These are phyloP conservation scores for Vanacampus margaritifer DNA, from an alignment of 2,113 vertebrate species.

Conservation along the genomic window DNA sequence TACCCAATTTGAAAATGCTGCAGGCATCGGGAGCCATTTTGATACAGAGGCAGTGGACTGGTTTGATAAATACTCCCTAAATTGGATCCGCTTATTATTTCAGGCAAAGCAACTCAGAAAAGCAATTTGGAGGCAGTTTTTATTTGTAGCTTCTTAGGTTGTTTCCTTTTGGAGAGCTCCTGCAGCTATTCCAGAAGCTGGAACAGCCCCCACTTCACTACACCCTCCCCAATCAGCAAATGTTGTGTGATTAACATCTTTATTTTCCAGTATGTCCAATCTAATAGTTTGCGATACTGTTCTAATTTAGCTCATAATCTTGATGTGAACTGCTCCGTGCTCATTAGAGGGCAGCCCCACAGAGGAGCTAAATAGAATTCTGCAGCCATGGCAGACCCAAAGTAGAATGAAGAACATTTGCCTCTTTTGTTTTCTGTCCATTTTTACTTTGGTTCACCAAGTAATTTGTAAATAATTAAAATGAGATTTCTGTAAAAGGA, in stretches of 20 bases:
- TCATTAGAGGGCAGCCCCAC: constrained; percentile 5
- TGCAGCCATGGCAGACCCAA: constrained; percentile 1
- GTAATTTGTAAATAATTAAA: background rate
- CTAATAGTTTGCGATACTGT: constrained; percentile 45
- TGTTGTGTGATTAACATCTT: constrained; percentile 60
- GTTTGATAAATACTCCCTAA: constrained; percentile 71
- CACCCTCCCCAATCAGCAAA: constrained; percentile 46
- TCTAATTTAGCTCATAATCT: constrained; percentile 43
- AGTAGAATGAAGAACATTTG: constrained; percentile 9
- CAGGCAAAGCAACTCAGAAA: constrained; percentile 61
- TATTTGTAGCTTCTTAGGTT: constrained; percentile 62
- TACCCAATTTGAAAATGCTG: constrained; percentile 63
- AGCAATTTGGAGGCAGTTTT: constrained; percentile 70
- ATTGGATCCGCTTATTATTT: constrained; percentile 74
- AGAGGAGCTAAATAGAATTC: constrained; percentile 26
- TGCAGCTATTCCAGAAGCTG: constrained; percentile 56
- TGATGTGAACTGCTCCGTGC: constrained; percentile 7
- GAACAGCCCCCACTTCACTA: constrained; percentile 47
- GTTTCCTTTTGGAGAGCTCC: constrained; percentile 65
- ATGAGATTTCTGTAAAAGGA: background rate
- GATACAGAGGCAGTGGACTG: constrained; percentile 56
- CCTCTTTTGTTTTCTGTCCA: background rate
- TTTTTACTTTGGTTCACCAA: constrained; percentile 21
- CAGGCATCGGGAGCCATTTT: constrained; percentile 56
- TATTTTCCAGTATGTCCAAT: constrained; percentile 48